Evolutionary conservation across 2,113 vertebrate genomes (phyloP), one percentile per base, ranked within the genome.

Genomic region (Halcyon senegalensis): DNA sequence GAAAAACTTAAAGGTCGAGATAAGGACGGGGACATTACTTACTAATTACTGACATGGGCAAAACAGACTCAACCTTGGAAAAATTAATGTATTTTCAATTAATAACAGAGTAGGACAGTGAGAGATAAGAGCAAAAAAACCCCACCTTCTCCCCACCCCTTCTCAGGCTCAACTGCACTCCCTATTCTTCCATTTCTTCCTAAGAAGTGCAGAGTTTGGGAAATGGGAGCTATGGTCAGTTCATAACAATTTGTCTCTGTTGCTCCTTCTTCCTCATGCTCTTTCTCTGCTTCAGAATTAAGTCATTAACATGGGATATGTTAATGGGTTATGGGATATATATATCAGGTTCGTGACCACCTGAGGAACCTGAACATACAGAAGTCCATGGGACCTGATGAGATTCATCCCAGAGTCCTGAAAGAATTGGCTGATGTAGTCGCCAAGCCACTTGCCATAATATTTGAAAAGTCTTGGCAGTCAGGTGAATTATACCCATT

Each of bases 221-320:
- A 16, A 62, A 44, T 21, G 17, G 46, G 23, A 56, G 6, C 31
- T 77, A 12, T 11, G 3, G 33, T 56, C 1, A 55, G n/a, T 31
- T 81, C 10, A 27, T 44, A 66, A 24, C 9, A 24, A 6, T 60
- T 75, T 3, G 55, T 30, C 10, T 50, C n/a, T 66, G 1, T 62
- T 3, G 0, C 10, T 89, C 20, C 48, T 79, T 72, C 48, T 9
- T 70, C 39, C 48, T 82, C 33, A 30, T 39, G 25, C 6, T 69
- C 15, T 80, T 84, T 5, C 13, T 5, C 31, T 72, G 44, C 39
- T 81, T 7, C 19, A 55, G 28, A 28, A 72, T 10, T 23, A 11
- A 0, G 0, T 50, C 28, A 15, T 55, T 55, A 30, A 55, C 53
- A 55, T 24, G 1, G 8, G 7, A 64, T 43, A 35, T 35, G 35